Evolutionary conservation across 2,113 vertebrate species (phyloP).

Genomic region (Ancistrus triradiatus): DNA sequence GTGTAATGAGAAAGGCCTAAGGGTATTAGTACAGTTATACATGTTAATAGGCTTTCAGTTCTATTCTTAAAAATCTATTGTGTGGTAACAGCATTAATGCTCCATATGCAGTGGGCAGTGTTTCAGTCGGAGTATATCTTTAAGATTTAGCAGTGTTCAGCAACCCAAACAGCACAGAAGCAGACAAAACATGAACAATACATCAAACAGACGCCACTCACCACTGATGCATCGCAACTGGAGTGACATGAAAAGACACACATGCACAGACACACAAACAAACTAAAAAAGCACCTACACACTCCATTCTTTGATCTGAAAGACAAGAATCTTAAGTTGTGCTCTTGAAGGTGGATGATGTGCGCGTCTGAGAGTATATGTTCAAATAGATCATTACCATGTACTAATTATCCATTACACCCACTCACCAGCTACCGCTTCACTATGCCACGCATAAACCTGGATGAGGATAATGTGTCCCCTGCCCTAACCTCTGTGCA

Average conservation of each 20-base stretch:
- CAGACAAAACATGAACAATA: slow-evolving; percentile 37
- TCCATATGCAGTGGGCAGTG: no score
- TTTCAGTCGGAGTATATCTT: no score
- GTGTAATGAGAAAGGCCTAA: no score
- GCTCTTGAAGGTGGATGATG: slow-evolving; percentile 24
- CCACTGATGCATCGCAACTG: slow-evolving; percentile 26
- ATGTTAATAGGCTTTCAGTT: no score
- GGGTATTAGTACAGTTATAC: no score
- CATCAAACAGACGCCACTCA: slow-evolving; percentile 26
- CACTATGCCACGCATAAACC: slow-evolving; percentile 51
- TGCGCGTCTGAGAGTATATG: slow-evolving; percentile 22
- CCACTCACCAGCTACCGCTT: slow-evolving; percentile 44
- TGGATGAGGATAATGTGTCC: slow-evolving; percentile 46
- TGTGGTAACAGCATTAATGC: no score
- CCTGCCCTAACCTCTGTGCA: slow-evolving; percentile 11
- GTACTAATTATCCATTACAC: slow-evolving; percentile 60
- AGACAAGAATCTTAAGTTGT: slow-evolving; percentile 38
- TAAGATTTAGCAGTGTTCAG: background rate
- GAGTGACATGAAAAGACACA: slow-evolving; percentile 29
- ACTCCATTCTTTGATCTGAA: slow-evolving; percentile 31
- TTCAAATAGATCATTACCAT: slow-evolving; percentile 62
- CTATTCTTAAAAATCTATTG: no score
- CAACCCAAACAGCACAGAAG: slow-evolving; percentile 12
- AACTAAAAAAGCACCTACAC: slow-evolving; percentile 39
- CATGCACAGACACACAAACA: slow-evolving; percentile 32